Conservation (phyloP, 2,888 invertebrate genomes). For the Antheraea assamensis region DNA sequence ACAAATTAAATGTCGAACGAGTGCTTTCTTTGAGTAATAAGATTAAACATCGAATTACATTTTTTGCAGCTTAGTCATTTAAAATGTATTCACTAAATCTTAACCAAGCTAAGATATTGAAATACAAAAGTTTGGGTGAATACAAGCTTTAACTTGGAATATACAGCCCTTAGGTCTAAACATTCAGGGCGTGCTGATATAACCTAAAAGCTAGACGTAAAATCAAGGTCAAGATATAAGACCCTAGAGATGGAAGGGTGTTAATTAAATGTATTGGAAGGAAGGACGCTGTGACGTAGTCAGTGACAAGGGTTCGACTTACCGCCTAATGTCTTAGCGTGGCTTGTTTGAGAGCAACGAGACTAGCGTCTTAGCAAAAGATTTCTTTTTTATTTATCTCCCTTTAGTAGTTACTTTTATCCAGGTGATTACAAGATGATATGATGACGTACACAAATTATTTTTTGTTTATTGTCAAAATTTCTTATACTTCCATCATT, state of each 20-base stretch:
- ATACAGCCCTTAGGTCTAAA: not conserved
- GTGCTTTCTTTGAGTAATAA: no score
- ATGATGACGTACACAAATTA: not conserved
- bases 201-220: not conserved
- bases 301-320: conserved; percentile 21
- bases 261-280: conserved; percentile 17
- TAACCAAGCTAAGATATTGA: not conserved
- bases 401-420: not conserved
- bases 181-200: not conserved
- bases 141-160: not conserved
- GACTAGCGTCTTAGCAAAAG: conserved; percentile 9
- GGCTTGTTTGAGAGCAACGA: not conserved
- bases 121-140: not conserved
- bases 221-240: not conserved
- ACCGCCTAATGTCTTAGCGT: conserved; percentile 18
- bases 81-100: no score
- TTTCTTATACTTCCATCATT: not conserved
- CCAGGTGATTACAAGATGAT: not conserved
- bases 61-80: no score
- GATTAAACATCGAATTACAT: no score
- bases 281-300: conserved; percentile 11
- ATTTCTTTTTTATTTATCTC: no score
- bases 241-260: conserved; percentile 1
- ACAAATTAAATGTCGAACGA: no score
- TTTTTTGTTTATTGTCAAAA: not conserved